Evolutionary conservation across 2,888 invertebrate genomes (phyloP), one percentile per base, ranked within the genome.

Genomic region (Muscina levida): DNA sequence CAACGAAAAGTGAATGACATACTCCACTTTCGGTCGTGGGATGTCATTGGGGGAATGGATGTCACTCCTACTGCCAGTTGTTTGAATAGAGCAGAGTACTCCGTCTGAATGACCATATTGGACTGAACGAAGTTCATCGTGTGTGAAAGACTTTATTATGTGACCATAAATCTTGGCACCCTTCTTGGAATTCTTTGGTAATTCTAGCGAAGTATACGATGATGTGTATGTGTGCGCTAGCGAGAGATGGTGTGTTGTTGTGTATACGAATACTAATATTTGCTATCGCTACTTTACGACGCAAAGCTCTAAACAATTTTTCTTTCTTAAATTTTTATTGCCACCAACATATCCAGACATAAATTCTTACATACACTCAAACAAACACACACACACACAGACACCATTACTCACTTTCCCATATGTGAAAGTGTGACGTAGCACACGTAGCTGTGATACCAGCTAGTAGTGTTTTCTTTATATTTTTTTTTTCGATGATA

Each of bases 101-200:
- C n/a, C 37, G 62, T 74, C 70, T 59, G 0, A 39, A 51, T 39
- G n/a, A 42, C 44, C 42, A 74, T 57, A 31, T 51, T 22, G 31
- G 31, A 37, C 8, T 22, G 31, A 22, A 37, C 8, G 8, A 22
- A 39, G 42, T 42, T 13, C 37, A 37, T 57, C 17, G 22, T 57
- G 37, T 62, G 62, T 42, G 56, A 26, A 73, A 59, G 51, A 72
- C 56, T 70, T 72, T 48, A 70, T 66, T 59, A 56, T 71, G 37
- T 48, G 73, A 67, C 67, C 67, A 81, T 77, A 81, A 77, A 81
- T 81, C 74, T 71, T 72, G 68, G 62, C 77, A 81, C 74, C 77
- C 39, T 62, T 59, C 53, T 31, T 22, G 31, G 57, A 15, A 56
- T 26, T 51, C 22, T 22, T 1, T 26, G 10, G n/a, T 8, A 31